phyloP scores from a whole-genome alignment of 2,113 vertebrate species.

The Ceyx margarethae region DNA sequence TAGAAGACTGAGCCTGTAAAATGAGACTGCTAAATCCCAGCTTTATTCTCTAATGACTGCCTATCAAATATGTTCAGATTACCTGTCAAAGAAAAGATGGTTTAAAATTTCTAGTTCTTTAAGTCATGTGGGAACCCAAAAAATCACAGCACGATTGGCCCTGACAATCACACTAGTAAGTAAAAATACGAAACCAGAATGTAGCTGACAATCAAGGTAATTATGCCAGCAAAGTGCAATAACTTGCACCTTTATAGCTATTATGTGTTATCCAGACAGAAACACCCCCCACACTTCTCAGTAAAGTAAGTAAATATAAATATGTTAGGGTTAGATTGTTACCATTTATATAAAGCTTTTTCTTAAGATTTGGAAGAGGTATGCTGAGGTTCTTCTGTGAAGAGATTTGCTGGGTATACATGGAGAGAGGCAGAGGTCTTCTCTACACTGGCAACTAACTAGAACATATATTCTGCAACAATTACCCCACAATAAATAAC shows the following conservation, averaged over 20 bases:
- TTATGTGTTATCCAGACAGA: neutral
- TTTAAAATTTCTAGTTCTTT: constrained; percentile 7
- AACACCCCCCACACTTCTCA: neutral
- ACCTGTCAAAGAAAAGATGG: constrained; percentile 21
- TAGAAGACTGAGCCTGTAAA: neutral
- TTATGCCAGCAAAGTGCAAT: neutral
- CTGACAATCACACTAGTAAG: neutral
- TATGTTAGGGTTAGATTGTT: neutral
- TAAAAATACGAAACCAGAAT: neutral
- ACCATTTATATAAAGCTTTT: neutral
- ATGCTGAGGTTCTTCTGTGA: neutral
- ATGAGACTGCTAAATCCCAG: neutral
- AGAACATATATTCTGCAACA: neutral
- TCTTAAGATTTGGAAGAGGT: neutral
- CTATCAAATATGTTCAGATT: constrained; percentile 17
- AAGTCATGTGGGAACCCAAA: neutral
- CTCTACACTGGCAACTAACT: neutral
- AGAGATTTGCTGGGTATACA: neutral
- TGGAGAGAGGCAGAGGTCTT: neutral
- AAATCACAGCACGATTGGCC: neutral
- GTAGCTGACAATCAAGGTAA: neutral
- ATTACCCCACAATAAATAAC: neutral
- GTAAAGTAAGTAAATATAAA: neutral
- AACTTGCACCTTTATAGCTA: neutral
- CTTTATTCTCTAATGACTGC: constrained; percentile 38